Evolutionary conservation across 2,888 invertebrate species (phyloP).

Genomic region (Galerucella calmariensis): DNA sequence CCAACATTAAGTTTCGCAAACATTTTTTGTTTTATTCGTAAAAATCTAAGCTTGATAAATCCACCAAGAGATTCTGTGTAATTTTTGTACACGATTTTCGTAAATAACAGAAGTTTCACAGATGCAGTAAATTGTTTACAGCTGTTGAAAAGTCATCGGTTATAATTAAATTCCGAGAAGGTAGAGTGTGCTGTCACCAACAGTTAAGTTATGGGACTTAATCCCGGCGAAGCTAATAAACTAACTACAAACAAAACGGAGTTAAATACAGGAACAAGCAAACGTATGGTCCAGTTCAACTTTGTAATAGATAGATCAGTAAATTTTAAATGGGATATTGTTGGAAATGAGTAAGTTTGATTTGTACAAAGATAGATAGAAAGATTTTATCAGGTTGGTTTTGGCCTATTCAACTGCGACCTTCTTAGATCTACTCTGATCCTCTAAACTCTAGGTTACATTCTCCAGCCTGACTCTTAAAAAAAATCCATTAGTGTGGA

Average conservation of each 20-base stretch:
- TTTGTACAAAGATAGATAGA: too few relatives aligned
- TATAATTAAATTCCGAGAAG: conserved; percentile 35
- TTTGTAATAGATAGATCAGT: too few relatives aligned
- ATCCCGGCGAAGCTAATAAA: conserved; percentile 15
- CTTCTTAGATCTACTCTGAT: too few relatives aligned
- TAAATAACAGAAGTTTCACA: conserved; percentile 5
- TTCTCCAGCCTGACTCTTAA: too few relatives aligned
- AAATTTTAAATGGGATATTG: too few relatives aligned
- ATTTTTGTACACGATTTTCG: not conserved
- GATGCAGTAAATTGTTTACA: conserved; percentile 27
- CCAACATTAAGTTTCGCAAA: too few relatives aligned
- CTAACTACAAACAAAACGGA: conserved; percentile 22
- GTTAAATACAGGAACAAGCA: not conserved
- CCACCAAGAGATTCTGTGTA: not conserved
- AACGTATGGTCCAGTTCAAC: too few relatives aligned
- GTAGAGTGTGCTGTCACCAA: conserved; percentile 20
- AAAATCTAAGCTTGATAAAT: not conserved
- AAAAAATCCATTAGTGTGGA: too few relatives aligned
- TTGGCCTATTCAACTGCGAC: too few relatives aligned
- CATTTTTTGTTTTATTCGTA: not conserved
- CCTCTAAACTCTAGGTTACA: too few relatives aligned
- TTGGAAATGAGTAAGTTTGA: too few relatives aligned
- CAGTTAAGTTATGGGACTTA: conserved; percentile 25
- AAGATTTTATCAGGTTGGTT: too few relatives aligned
- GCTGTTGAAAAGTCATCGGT: conserved; percentile 25